phyloP scores from a whole-genome alignment of 2,113 vertebrate genomes.

The Gobio gobio region DNA sequence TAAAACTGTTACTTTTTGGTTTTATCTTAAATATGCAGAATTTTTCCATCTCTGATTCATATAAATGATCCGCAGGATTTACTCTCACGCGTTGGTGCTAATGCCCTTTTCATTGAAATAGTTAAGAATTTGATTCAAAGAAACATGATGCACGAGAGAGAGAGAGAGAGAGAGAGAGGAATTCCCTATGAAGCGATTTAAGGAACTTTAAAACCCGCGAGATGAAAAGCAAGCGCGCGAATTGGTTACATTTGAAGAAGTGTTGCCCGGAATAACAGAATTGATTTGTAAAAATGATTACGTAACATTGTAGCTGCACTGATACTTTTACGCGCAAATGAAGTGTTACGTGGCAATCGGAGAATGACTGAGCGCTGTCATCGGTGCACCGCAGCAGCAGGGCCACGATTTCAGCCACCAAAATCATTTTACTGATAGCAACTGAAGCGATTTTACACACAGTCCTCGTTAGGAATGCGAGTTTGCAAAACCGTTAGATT shows the following conservation, averaged over 20 bases:
- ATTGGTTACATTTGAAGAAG: neutral
- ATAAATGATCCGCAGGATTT: neutral
- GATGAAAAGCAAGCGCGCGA: too few species aligned
- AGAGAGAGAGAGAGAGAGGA: neutral
- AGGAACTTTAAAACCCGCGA: conserved; percentile 3
- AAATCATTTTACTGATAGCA: neutral
- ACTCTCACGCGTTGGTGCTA: neutral
- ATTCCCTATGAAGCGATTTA: neutral
- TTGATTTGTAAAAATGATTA: conserved; percentile 26
- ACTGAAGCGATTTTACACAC: neutral
- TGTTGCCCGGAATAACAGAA: neutral
- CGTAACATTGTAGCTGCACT: conserved; percentile 47
- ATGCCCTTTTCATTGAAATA: neutral
- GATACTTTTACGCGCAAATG: conserved; percentile 65
- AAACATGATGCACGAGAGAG: neutral
- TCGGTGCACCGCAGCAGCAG: conserved; percentile 2
- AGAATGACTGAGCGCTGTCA: conserved; percentile 68
- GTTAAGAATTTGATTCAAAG: neutral
- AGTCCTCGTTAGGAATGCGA: neutral
- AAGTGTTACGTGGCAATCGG: conserved; percentile 83
- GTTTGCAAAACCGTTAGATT: conserved; percentile 11
- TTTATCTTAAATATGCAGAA: neutral
- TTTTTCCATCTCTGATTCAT: neutral
- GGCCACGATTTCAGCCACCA: neutral
- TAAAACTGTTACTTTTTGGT: neutral